Percentiles rank a stretch among this genome's conserved stretches.
phyloP scores from a whole-genome alignment of 2,113 vertebrate species.

The Thamnophis sirtalis region DNA sequence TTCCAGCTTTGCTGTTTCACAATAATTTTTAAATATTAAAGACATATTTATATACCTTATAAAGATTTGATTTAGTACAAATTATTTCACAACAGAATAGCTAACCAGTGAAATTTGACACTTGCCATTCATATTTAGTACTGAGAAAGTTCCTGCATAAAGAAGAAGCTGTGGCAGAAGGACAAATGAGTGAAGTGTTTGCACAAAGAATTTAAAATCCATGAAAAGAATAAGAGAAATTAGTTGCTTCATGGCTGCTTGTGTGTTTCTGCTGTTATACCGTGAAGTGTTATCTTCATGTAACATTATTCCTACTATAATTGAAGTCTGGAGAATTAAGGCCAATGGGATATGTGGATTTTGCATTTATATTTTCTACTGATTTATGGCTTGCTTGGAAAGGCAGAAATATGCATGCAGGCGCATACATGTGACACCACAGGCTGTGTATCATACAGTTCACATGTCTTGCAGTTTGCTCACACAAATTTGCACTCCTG shows the following conservation, averaged over 20 bases:
- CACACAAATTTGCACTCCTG: background rate
- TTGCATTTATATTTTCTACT: background rate
- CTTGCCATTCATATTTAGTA: background rate
- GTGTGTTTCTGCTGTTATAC: background rate
- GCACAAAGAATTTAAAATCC: background rate
- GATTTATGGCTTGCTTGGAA: background rate
- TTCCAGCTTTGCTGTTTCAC: background rate
- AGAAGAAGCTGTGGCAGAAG: background rate
- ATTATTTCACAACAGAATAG: background rate
- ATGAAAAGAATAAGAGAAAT: background rate
- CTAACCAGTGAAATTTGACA: background rate
- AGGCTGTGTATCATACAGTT: background rate
- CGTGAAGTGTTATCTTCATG: background rate
- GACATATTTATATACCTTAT: background rate
- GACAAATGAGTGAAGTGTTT: background rate
- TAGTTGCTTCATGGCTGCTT: background rate
- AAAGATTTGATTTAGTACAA: background rate
- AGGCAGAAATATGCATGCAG: background rate
- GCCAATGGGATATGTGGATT: background rate
- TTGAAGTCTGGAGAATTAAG: background rate
- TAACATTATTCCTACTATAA: background rate
- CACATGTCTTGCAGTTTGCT: background rate
- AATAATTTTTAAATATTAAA: background rate
- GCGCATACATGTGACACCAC: background rate
- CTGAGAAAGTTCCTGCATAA: background rate